phyloP scores from a whole-genome alignment of 2,888 invertebrate genomes.

The Eumacrocentrus americanus region DNA sequence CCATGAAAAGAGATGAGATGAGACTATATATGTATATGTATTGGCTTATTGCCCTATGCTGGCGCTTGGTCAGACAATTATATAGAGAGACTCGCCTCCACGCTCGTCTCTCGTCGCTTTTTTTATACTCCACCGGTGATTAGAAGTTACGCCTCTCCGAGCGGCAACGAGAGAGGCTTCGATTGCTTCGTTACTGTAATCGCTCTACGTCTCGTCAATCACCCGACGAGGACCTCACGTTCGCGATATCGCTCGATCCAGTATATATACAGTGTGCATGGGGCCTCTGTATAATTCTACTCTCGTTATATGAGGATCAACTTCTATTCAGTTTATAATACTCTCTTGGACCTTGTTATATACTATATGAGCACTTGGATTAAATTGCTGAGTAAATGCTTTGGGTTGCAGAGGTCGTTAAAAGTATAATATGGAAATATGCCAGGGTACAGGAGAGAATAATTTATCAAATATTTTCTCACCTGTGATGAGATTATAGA shows the following conservation, averaged over 20 bases:
- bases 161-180: constrained; percentile 16
- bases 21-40: not conserved
- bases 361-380: not conserved
- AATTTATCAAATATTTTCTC: not conserved
- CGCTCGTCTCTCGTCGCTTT: not conserved
- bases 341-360: not conserved
- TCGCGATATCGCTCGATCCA: constrained; percentile 16
- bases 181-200: constrained; percentile 32
- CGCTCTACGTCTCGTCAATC: constrained; percentile 31
- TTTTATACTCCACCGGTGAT: constrained; percentile 25
- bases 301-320: constrained; percentile 19
- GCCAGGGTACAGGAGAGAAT: not conserved
- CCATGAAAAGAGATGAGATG: constrained; percentile 13
- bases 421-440: not conserved
- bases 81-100: not conserved
- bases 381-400: constrained; percentile 14
- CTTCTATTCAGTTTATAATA: constrained; percentile 12
- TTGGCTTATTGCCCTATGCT: no score
- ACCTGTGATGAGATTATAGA: not conserved
- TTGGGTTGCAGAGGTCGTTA: not conserved
- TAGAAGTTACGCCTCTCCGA: constrained; percentile 30
- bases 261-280: not conserved
- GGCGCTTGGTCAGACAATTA: not conserved
- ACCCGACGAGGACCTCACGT: constrained; percentile 24
- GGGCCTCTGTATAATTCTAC: not conserved